Percentiles rank a stretch among this genome's conserved stretches.
Evolutionary conservation across 2,113 vertebrate species (phyloP).

Genomic region (Barbus barbus): DNA sequence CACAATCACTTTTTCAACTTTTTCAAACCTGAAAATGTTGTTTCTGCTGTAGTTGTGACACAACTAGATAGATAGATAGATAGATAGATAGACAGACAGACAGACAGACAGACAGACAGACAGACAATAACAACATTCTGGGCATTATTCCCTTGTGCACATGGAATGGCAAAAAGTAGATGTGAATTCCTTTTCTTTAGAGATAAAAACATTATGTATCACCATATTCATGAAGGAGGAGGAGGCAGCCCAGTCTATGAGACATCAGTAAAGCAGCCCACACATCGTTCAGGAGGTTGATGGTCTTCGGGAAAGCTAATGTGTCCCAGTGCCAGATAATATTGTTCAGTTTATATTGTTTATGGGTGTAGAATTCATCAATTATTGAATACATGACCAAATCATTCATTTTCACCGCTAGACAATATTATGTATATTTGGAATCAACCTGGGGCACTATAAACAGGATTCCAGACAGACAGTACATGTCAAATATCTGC

Average conservation of each 20-base stretch:
- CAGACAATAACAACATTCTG: neutral
- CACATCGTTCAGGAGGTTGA: neutral
- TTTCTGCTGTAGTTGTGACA: too few species aligned
- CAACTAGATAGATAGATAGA: neutral
- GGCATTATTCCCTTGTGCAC: neutral
- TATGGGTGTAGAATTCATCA: neutral
- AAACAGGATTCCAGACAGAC: neutral
- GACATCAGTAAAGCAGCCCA: neutral
- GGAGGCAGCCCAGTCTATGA: neutral
- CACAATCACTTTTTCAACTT: neutral
- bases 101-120: neutral
- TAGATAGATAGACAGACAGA: neutral
- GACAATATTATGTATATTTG: constrained; percentile 1
- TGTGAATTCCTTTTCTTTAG: neutral
- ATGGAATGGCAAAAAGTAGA: neutral
- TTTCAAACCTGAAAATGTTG: neutral
- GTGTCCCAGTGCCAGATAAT: neutral
- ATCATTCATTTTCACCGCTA: neutral
- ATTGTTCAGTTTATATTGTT: constrained; percentile 6
- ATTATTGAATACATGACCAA: neutral
- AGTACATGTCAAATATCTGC: neutral
- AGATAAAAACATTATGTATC: neutral
- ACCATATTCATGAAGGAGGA: neutral
- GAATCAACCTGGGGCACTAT: neutral
- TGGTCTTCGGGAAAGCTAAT: neutral